phyloP scores from a whole-genome alignment of 2,113 vertebrate genomes.

The Cheirogaleus medius region DNA sequence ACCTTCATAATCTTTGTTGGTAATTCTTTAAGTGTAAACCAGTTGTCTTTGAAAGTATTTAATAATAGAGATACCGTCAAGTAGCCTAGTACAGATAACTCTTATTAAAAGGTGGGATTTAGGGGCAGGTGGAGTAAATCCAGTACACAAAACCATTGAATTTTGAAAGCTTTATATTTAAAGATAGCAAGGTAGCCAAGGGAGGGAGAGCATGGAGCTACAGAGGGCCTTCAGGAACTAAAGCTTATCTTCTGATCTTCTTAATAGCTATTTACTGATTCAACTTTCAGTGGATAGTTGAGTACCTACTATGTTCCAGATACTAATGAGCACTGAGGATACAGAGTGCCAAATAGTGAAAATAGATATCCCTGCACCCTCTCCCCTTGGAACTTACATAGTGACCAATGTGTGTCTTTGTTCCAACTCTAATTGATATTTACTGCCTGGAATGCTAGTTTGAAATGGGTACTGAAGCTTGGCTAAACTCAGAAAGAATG shows the following conservation, averaged over 20 bases:
- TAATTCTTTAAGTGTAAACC: conserved; percentile 16
- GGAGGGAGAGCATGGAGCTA: not conserved
- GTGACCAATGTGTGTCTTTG: not conserved
- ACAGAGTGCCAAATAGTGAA: not conserved
- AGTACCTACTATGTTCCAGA: not conserved
- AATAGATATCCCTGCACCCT: not conserved
- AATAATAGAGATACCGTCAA: not conserved
- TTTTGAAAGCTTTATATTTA: conserved; percentile 37
- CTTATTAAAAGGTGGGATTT: not conserved
- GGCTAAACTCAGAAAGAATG: conserved; percentile 19
- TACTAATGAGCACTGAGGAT: not conserved
- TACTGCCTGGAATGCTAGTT: not conserved
- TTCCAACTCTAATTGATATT: not conserved
- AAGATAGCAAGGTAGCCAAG: not conserved
- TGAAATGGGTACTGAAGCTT: conserved; percentile 3
- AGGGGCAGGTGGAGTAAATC: not conserved
- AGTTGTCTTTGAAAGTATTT: not conserved
- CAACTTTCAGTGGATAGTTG: not conserved
- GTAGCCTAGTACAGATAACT: not conserved
- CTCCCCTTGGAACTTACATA: not conserved
- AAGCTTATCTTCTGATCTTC: not conserved
- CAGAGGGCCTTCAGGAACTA: not conserved
- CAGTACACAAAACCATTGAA: not conserved
- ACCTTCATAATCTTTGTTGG: not conserved
- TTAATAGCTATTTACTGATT: not conserved